Percentiles rank a stretch among this genome's conserved stretches.
These are phyloP conservation scores for Melanotaenia boesemani DNA, from an alignment of 2,797 vertebrate genomes.

Conservation along the genomic window DNA sequence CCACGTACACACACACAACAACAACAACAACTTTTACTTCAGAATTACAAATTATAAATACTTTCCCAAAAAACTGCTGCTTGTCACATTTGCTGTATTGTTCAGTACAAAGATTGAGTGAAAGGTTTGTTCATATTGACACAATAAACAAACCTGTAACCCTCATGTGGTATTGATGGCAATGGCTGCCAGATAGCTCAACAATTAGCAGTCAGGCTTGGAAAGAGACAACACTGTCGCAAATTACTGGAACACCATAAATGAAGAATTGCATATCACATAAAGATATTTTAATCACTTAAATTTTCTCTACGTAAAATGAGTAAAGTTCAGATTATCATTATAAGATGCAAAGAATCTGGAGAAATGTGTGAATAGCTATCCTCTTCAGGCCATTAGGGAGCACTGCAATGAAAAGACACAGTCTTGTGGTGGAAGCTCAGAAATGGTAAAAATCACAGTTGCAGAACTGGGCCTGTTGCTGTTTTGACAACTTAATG, in stretches of 20 bases:
- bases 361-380: background rate
- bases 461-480: no score
- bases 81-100: background rate
- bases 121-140: background rate
- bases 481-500: no score
- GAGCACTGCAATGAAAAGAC: background rate
- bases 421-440: background rate
- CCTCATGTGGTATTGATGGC: slow-evolving; percentile 14
- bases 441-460: no score
- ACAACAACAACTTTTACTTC: background rate
- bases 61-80: background rate
- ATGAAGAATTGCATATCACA: background rate
- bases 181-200: background rate
- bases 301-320: no score
- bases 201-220: background rate
- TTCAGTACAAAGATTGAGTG: background rate
- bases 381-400: background rate
- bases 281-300: background rate
- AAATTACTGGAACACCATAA: background rate
- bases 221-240: background rate
- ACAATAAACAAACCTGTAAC: background rate
- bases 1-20: background rate
- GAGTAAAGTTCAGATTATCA: background rate
- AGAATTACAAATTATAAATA: background rate
- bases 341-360: background rate